A percentile compares a stretch with the other conserved stretches of the same genome.
These are phyloP conservation scores for Lasiommata megera DNA, from an alignment of 2,888 invertebrate genomes.

Conservation along the genomic window DNA sequence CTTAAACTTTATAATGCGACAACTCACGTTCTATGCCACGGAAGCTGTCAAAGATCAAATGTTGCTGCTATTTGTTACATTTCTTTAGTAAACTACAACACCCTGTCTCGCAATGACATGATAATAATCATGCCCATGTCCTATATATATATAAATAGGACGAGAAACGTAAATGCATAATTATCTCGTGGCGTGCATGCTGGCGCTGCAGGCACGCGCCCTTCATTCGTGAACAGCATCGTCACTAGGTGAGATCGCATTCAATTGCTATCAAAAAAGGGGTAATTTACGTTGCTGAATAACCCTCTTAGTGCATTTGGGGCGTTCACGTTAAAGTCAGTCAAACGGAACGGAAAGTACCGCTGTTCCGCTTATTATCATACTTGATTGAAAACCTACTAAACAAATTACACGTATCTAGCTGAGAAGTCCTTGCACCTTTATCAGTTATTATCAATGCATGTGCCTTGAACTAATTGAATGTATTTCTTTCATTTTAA, in stretches of 20 bases:
- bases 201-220: no score
- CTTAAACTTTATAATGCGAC: no score
- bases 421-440: conserved; percentile 1
- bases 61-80: no score
- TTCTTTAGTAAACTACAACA: no score
- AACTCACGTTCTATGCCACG: no score
- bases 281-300: background rate
- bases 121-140: no score
- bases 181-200: no score
- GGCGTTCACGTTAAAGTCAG: conserved; percentile 26
- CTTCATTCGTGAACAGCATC: no score
- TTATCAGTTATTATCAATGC: conserved; percentile 10
- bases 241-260: background rate
- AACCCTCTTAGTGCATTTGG: conserved; percentile 11
- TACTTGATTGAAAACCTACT: conserved; percentile 20
- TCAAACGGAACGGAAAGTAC: conserved; percentile 27
- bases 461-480: background rate
- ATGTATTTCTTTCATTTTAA: background rate
- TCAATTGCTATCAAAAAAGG: background rate
- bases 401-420: conserved; percentile 9
- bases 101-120: no score
- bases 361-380: conserved; percentile 27
- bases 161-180: no score
- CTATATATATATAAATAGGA: no score
- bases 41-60: no score